A percentile compares a stretch with the other conserved stretches of the same genome.
These are phyloP conservation scores for Scomber scombrus DNA, from an alignment of 2,113 vertebrate genomes.

Conservation along the genomic window DNA sequence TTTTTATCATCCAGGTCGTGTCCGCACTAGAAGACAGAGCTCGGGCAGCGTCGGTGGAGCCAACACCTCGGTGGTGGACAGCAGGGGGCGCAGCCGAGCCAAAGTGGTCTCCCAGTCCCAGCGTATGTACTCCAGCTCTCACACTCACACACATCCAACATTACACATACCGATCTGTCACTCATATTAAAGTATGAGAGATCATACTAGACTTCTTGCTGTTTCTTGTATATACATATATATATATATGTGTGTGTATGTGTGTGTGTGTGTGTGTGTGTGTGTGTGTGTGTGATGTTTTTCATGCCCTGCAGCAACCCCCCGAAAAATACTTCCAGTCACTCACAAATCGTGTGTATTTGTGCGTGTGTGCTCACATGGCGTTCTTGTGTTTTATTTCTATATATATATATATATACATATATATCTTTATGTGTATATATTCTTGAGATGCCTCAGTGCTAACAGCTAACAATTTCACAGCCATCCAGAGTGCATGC, in stretches of 20 bases:
- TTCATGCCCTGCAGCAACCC: neutral
- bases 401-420: neutral
- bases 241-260: conserved; percentile 19
- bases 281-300: conserved; percentile 35
- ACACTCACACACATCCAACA: neutral
- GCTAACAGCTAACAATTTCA: conserved; percentile 31
- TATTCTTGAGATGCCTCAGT: conserved; percentile 21
- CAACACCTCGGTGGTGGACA: conserved; percentile 89
- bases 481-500: conserved; percentile 75
- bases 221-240: neutral
- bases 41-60: conserved; percentile 90
- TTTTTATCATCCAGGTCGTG: conserved; percentile 89
- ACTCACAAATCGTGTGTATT: conserved; percentile 37
- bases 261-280: conserved; percentile 16
- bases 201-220: conserved; percentile 46
- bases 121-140: conserved; percentile 86
- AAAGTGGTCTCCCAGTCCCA: conserved; percentile 99
- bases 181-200: conserved; percentile 43
- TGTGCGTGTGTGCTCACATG: conserved; percentile 21
- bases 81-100: conserved; percentile 94
- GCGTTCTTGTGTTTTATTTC: conserved; percentile 3
- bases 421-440: neutral
- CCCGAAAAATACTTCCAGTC: conserved; percentile 21
- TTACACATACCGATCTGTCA: conserved; percentile 5
- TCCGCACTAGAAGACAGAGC: conserved; percentile 94